Evolutionary conservation across 2,888 invertebrate genomes (phyloP), one percentile per base, ranked within the genome.

Genomic region (Lordiphosa fenestrarum): DNA sequence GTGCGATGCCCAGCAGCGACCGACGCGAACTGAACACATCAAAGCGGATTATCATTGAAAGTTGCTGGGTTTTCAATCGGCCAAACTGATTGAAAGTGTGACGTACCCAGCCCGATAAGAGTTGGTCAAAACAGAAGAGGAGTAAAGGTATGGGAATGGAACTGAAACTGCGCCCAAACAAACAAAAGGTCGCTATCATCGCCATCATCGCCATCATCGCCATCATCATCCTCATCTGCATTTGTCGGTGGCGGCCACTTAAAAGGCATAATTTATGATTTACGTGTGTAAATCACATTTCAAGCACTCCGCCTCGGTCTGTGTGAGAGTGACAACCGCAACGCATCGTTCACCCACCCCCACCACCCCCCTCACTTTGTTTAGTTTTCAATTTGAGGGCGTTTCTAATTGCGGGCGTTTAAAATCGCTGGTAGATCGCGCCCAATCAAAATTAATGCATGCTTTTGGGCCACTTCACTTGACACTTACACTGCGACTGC

Each of bases 261-360:
- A 50, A 83, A 69, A 50, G 56, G 53, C 68, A 70, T 83, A 85
- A 80, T 85, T 85, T 80, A 80, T 84, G 78, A 80, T 80, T 80
- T 84, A 56, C 58, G 81, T 64, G 76, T 75, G 76, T 85, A 80
- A 85, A 85, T 85, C 78, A 84, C 61, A 64, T 74, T 61, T 84
- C 59, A 78, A 84, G 84, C 53, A 72, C 56, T 53, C 57, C 60
- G 49, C 55, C 69, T 37, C 13, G 36, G 38, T 53, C 48, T 40
- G 55, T 51, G 52, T 80, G 80, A 50, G 47, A 39, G 7, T 76
- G 76, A 77, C 82, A 81, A 64, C 50, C 48, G 46, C 30, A 19
- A 48, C 39, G 23, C 56, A 53, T 19, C 38, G 33, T 12, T 5
- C 7, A 7, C 30, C 7, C 36, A 9, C 2, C 4, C 15, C 10